Percentiles rank a stretch among this genome's conserved stretches.
These are phyloP conservation scores for Pachymerium ferrugineum DNA, from an alignment of 2,888 invertebrate genomes.

Conservation along the genomic window DNA sequence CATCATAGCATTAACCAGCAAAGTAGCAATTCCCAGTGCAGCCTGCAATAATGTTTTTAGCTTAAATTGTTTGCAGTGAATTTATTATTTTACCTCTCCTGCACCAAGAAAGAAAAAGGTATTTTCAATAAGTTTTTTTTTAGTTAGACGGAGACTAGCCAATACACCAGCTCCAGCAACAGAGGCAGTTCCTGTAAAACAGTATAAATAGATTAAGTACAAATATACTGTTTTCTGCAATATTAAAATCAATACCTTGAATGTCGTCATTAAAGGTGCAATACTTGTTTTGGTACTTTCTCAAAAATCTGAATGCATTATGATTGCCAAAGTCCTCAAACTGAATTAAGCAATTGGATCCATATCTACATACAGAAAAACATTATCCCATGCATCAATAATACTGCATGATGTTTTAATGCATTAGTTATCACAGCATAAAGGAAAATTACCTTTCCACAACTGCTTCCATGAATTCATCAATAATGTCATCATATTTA, in stretches of 20 bases:
- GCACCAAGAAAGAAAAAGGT: slow-evolving; percentile 92
- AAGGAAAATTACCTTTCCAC: slow-evolving; percentile 54
- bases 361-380: slow-evolving; percentile 46
- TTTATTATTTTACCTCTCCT: slow-evolving; percentile 66
- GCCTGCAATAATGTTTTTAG: no score
- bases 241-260: slow-evolving; percentile 60
- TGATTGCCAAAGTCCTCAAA: slow-evolving; percentile 98
- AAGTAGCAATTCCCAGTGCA: slow-evolving; percentile 83
- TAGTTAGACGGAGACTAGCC: slow-evolving; percentile 77
- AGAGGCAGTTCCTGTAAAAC: slow-evolving; percentile 63
- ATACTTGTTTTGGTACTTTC: slow-evolving; percentile 77
- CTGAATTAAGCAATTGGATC: slow-evolving; percentile 57
- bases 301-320: slow-evolving; percentile 89
- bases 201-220: neutral
- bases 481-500: slow-evolving; percentile 85
- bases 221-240: neutral
- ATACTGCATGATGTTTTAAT: neutral
- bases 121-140: slow-evolving; percentile 74
- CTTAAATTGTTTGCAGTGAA: no score
- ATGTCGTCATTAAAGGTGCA: slow-evolving; percentile 99
- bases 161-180: slow-evolving; percentile 92
- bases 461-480: slow-evolving; percentile 94
- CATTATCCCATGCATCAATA: neutral
- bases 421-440: no score
- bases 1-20: slow-evolving; percentile 90